Evolutionary conservation across 2,113 vertebrate species (phyloP), one percentile per base, ranked within the genome.

Genomic region (Stercorarius parasiticus): DNA sequence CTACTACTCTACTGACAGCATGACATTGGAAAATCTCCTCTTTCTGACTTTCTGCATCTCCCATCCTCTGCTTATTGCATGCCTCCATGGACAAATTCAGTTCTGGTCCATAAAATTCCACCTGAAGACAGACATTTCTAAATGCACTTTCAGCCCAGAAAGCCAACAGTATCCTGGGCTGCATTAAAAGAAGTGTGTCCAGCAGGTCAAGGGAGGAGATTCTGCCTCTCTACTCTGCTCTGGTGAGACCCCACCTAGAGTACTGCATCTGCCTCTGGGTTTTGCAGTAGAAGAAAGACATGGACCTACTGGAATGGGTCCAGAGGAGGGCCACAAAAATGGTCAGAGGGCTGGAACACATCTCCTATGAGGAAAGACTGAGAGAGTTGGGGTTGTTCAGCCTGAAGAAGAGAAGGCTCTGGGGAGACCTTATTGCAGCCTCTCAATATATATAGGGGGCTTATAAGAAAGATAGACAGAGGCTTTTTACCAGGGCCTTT

Each of bases 241-340:
- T 62, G 2, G 0, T 45, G 52, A 83, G 36, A 49, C 4, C 12
- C 17, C 21, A 30, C 10, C 27, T 78, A 29, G 4, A 65, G 14
- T 64, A 1, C 38, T 52, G 8, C 1, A 1, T 21, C 32, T 13
- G n/a, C 2, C 1, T 13, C 13, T 20, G 15, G 15, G 6, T 11
- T n/a, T 50, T 21, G 9, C 27, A 53, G 25, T 1, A 21, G 0
- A 36, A 7, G 32, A 59, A 55, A 40, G 36, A 19, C 3, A 13
- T 32, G 23, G 15, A 11, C 7, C 5, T 56, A 7, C 6, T 52
- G 8, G n/a, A 47, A 6, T 1, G 1, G 5, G 9, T 15, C 45
- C 17, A 73, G 42, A 53, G 20, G 29, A 65, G 26, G 9, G 16
- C 6, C n/a, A 45, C 7, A 47, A 15, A 82, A 38, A 20, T 29